Evolutionary conservation across 2,888 invertebrate genomes (phyloP), one percentile per base, ranked within the genome.

Genomic region (Lithosia quadra): DNA sequence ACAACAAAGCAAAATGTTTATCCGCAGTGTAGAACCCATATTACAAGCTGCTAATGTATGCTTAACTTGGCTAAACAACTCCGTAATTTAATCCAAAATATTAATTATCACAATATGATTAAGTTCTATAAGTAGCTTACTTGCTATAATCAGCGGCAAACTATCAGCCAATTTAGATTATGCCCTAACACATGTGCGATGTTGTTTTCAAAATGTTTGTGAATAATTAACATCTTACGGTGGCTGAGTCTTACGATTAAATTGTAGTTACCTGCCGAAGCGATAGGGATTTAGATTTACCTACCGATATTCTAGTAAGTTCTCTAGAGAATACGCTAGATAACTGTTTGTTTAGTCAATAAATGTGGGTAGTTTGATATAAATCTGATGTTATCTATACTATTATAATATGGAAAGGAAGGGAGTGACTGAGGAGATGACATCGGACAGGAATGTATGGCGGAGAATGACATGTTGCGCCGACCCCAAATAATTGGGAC

Each of bases 141-240:
- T 7, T 39, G 39, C 18, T n/a, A 9, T 49, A n/a, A 28, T 28
- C 28, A 49, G 49, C 10, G 1, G 57, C 67, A 49, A 67, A 63
- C 62, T 43, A 13, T 67, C 15, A 18, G 57, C 57, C 39, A 43
- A 18, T 3, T n/a, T 15, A 22, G 39, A 21, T n/a, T 9, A 9
- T 10, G 15, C 33, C 67, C 49, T 67, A 21, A 57, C n/a, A 21
- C 39, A 21, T 56, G 28, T 56, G 21, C 36, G 36, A 43, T 62
- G 57, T 67, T 67, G 67, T 63, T 67, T 67, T 62, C 53, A 57
- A 39, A 60, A 64, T 64, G 64, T 64, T 68, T 56, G 64, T 43
- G 55, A 68, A 68, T 64, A 68, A 68, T 68, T 64, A 68, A 60
- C 68, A 60, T 55, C 10, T 39, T 13, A 43, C 28, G 56, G 64